Base-by-base conservation (phyloP, 2,888 invertebrate genomes). In the Sarcophaga carnaria region DNA sequence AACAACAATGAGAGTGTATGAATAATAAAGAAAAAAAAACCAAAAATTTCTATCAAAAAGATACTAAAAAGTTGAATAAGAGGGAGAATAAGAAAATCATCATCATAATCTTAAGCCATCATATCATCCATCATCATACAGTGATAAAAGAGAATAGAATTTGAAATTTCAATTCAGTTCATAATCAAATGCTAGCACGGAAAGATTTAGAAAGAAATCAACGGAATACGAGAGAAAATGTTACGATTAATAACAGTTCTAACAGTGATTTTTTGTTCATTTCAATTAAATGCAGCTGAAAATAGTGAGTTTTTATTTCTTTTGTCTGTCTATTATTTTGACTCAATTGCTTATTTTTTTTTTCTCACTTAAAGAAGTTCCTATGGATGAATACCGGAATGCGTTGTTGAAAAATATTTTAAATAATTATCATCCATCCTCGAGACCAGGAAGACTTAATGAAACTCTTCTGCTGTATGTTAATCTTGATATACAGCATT, bases 401-500 rank as follows among this genome's bases (percentile, higher is more conserved):
- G 71, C 85, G 12, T 83, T 90, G 1, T 60, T 89, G 17, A 87
- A 87, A 14, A 86, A 88, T 69, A 78, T 90, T n/a, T 88, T 89
- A 37, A 85, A 75, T 6, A 88, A 89, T 72, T 89, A 89, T 75
- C 83, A 90, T 71, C 81, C 88, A 6, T 81, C 83, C 8, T 62
- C 80, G 3, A 85, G 88, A 69, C 89, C 90, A 4, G 87, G 81
- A 20, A 80, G 60, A 37, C 17, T 64, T 3, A 85, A 88, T 11
- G 88, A 87, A 11, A 83, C 86, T 8, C 37, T 86, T 4, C 83
- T 83, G 66, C 4, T 86, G 1, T 83, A 67, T 67, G 75, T 89
- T 12, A 85, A 88, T 76, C 86, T 90, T 27, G 88, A 87, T 17
- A 72, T 90, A 59, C 86, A 88, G 22, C 90, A 90, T 71, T 89